A percentile compares a stretch with the other conserved stretches of the same genome.
phyloP scores from a whole-genome alignment of 2,888 invertebrate species.

The Lasioglossum pauxillum region DNA sequence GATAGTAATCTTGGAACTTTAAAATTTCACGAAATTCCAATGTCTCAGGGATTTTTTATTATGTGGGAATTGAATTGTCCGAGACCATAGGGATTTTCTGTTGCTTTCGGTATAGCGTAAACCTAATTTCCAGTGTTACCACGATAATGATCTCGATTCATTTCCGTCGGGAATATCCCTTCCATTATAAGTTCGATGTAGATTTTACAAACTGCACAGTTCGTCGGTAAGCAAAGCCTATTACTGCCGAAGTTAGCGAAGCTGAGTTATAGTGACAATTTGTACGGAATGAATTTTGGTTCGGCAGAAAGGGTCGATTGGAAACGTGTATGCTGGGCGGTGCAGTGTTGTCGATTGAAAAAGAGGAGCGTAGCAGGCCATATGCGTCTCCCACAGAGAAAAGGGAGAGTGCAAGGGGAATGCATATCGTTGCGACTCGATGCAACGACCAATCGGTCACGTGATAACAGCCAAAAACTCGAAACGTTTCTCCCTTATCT shows the following conservation, averaged over 20 bases:
- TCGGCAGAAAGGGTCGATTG: slow-evolving; percentile 18
- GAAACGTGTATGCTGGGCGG: neutral
- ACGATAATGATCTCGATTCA: no score
- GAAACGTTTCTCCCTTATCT: neutral
- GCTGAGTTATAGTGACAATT: neutral
- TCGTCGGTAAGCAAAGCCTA: neutral
- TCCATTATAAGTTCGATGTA: neutral
- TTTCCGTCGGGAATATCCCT: neutral
- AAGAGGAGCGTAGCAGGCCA: slow-evolving; percentile 11
- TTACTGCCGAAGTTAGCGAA: neutral
- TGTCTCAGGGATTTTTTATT: neutral
- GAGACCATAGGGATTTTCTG: no score
- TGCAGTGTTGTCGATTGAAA: slow-evolving; percentile 20
- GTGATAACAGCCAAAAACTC: neutral
- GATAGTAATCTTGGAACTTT: neutral
- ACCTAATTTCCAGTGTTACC: neutral
- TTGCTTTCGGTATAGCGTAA: neutral
- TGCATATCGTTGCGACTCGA: neutral
- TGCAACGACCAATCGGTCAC: slow-evolving; percentile 8
- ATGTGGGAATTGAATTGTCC: neutral
- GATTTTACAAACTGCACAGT: neutral
- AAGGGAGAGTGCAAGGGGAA: neutral
- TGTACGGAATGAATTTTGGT: neutral
- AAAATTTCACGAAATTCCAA: neutral
- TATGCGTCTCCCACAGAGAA: slow-evolving; percentile 21